Evolutionary conservation across 2,888 invertebrate species (phyloP).

Genomic region (Athalia circularis): DNA sequence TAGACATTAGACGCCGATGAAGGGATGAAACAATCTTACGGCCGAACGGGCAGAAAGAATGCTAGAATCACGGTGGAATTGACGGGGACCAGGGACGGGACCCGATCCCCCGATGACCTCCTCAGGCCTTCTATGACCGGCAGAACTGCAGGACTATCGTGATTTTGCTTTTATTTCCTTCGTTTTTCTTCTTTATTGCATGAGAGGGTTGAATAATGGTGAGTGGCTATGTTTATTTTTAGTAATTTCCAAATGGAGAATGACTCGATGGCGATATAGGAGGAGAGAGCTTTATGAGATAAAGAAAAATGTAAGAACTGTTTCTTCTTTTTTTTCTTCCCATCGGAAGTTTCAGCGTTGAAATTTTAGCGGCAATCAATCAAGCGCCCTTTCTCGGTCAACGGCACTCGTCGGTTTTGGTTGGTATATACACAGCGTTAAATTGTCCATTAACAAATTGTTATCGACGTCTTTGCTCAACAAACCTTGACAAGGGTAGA

Average conservation of each 20-base stretch:
- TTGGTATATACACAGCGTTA: slow-evolving; percentile 8
- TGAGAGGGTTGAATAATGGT: no score
- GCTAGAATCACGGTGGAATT: slow-evolving; percentile 41
- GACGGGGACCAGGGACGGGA: slow-evolving; percentile 2
- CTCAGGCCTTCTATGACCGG: neutral
- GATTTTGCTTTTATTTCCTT: no score
- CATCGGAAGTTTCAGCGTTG: neutral
- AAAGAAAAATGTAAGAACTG: neutral
- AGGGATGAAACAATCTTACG: slow-evolving; percentile 43
- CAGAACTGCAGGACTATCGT: neutral
- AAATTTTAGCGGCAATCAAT: slow-evolving; percentile 40
- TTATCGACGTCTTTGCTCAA: slow-evolving; percentile 32
- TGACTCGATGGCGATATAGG: no score
- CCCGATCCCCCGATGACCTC: neutral
- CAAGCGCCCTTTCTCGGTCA: neutral
- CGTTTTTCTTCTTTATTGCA: no score
- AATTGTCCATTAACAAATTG: slow-evolving; percentile 42
- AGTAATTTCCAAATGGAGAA: no score
- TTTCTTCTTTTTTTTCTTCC: neutral
- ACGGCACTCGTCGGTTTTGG: neutral
- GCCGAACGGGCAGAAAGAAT: slow-evolving; percentile 33
- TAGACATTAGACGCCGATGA: slow-evolving; percentile 41
- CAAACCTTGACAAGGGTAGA: slow-evolving; percentile 38
- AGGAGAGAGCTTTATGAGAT: no score
- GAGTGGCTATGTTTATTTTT: no score